Conservation (phyloP, 2,797 vertebrate genomes). For the Enoplosus armatus region DNA sequence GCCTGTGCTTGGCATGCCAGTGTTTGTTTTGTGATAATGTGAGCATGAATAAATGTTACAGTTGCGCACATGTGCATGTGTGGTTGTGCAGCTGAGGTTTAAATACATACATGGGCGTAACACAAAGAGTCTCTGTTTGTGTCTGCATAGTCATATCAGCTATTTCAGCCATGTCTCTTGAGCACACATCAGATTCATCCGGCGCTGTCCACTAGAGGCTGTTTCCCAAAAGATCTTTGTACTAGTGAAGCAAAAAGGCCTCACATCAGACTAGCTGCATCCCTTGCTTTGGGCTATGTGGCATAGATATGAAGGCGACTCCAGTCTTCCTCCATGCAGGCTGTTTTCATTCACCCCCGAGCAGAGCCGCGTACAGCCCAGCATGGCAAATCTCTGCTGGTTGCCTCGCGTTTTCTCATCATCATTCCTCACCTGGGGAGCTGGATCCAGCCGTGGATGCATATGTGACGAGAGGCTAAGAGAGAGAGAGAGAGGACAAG, state of each 20-base stretch:
- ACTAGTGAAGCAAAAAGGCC: slow-evolving; percentile 52
- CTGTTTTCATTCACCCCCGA: slow-evolving; percentile 65
- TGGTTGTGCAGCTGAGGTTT: slow-evolving; percentile 32
- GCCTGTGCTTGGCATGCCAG: slow-evolving; percentile 21
- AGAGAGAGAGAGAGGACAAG: slow-evolving; percentile 21
- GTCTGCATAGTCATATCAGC: slow-evolving; percentile 38
- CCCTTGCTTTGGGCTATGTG: slow-evolving; percentile 57
- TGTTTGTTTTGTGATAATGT: slow-evolving; percentile 56
- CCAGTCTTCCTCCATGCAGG: slow-evolving; percentile 33
- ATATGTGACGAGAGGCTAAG: slow-evolving; percentile 49
- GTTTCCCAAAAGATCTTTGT: slow-evolving; percentile 59
- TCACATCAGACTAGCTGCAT: slow-evolving; percentile 65
- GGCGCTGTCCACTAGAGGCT: slow-evolving; percentile 39
- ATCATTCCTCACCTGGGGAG: slow-evolving; percentile 80
- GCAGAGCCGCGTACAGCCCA: slow-evolving; percentile 49
- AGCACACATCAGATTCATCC: slow-evolving; percentile 29
- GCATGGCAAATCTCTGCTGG: slow-evolving; percentile 68
- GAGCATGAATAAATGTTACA: slow-evolving; percentile 49
- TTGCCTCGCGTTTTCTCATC: slow-evolving; percentile 75
- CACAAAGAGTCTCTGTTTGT: slow-evolving; percentile 25
- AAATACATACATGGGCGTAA: slow-evolving; percentile 22
- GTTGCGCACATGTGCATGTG: slow-evolving; percentile 9
- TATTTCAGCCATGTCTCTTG: slow-evolving; percentile 43
- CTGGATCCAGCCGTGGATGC: slow-evolving; percentile 62
- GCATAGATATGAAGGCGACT: slow-evolving; percentile 62